A percentile compares a stretch with the other conserved stretches of the same genome.
phyloP scores from a whole-genome alignment of 2,797 vertebrate genomes.

The Platyrinchus mystaceus region DNA sequence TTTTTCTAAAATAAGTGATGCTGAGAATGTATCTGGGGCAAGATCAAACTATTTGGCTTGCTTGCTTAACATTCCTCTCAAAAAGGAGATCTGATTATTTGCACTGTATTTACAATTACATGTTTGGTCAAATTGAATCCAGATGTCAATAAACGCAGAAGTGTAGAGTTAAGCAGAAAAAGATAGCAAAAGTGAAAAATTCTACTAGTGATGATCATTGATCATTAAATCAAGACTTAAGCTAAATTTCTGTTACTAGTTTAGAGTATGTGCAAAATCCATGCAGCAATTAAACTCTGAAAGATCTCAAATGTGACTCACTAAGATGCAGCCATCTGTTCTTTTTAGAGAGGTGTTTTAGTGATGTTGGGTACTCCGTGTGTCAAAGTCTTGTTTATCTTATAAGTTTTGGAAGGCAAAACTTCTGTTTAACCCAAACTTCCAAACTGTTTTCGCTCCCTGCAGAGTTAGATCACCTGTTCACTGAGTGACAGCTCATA shows the following conservation, averaged over 20 bases:
- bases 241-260: neutral
- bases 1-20: neutral
- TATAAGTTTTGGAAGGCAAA: neutral
- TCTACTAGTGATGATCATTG: neutral
- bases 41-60: neutral
- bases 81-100: slow-evolving; percentile 10
- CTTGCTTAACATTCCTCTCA: neutral
- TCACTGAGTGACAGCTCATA: neutral
- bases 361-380: neutral
- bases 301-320: neutral
- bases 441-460: neutral
- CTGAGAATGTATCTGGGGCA: neutral
- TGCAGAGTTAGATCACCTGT: neutral
- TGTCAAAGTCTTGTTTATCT: neutral
- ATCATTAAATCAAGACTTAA: neutral
- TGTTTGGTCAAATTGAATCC: neutral
- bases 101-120: neutral
- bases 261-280: neutral
- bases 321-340: neutral
- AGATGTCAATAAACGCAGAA: slow-evolving; percentile 9
- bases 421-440: neutral
- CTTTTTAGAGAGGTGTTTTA: neutral
- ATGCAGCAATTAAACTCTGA: neutral
- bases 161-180: neutral
- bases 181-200: neutral